Base-by-base conservation (phyloP, 64 coral and sea anemone species). In the Actinia tenebrosa region DNA sequence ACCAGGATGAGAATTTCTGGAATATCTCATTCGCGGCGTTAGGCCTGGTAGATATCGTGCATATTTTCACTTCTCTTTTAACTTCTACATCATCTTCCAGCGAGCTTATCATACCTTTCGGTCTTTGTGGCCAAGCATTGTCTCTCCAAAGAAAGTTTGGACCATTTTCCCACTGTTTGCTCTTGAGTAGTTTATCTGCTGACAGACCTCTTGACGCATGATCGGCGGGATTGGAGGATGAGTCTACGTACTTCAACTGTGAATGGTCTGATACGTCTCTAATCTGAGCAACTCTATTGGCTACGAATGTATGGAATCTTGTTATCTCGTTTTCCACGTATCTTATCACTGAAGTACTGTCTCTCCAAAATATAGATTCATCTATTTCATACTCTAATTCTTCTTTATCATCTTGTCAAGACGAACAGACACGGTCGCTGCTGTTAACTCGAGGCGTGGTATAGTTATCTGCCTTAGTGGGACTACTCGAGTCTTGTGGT, bases 161-260 rank as follows among this genome's bases (percentile, higher is more conserved):
- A 55, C 53, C 53, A 6, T 55, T 55, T 55, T 8, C 11, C 53
- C 53, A 55, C 53, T 55, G 53, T 11, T 55, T 55, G 6, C 11
- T 55, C 6, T 55, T 55, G 53, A 55, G 53, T 8, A 55, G 53
- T 55, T 55, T 11, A 55, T 55, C 53, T 55, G 53, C 53, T 11
- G 53, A 55, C 53, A 55, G n/a, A 25, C 88, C 80, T 58, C 80
- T 90, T 18, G 64, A 90, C 14, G 59, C 89, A 71, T 90, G 60
- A 55, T 55, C 53, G 53, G 53, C 53, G 53, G 53, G 53, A 55
- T 55, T 55, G 53, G 53, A 55, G 5, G 53, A 6, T 11, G 53
- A 8, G 11, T 55, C 11, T 55, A 55, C 11, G 53, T 55, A 55
- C 11, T 11, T 55, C 53, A 6, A 55, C 53, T 55, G 53, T 55